Conservation (phyloP, 2,797 vertebrate species). For the Tachyglossus aculeatus region DNA sequence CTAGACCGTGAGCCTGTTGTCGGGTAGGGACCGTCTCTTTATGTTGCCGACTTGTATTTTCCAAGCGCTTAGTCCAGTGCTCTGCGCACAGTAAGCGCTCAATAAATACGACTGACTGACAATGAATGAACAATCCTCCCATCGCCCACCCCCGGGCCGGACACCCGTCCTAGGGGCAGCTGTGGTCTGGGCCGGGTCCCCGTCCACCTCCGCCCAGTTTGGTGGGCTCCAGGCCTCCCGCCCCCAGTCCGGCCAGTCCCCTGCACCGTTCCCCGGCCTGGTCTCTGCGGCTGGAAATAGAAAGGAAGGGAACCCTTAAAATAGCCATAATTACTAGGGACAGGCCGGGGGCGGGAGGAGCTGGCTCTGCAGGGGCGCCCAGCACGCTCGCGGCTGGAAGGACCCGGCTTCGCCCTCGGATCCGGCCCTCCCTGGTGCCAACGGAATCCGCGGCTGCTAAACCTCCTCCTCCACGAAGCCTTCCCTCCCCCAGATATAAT, state of each 20-base stretch:
- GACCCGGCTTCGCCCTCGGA: not conserved
- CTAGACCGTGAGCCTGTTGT: no score
- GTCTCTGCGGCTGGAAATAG: slow-evolving; percentile 73
- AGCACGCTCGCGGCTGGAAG: not conserved
- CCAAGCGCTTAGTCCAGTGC: no score
- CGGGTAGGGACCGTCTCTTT: no score
- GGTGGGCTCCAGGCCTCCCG: slow-evolving; percentile 59
- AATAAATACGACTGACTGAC: no score
- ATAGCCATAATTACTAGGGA: slow-evolving; percentile 80
- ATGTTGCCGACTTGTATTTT: no score
- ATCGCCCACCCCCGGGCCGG: slow-evolving; percentile 18
- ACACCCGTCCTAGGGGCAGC: slow-evolving; percentile 21
- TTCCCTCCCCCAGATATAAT: no score
- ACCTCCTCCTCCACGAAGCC: not conserved
- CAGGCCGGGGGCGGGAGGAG: slow-evolving; percentile 43
- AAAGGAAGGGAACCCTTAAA: slow-evolving; percentile 77
- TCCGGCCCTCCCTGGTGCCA: not conserved
- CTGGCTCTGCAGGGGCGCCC: no score
- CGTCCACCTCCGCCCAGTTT: slow-evolving; percentile 69
- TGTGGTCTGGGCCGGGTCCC: slow-evolving; percentile 63
- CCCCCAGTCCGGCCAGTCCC: slow-evolving; percentile 54
- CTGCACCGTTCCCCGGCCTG: slow-evolving; percentile 65
- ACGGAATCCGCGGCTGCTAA: not conserved
- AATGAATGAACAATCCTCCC: no score
- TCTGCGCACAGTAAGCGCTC: no score